Base-by-base conservation (phyloP, 2,113 vertebrate species). In the Prinia subflava region DNA sequence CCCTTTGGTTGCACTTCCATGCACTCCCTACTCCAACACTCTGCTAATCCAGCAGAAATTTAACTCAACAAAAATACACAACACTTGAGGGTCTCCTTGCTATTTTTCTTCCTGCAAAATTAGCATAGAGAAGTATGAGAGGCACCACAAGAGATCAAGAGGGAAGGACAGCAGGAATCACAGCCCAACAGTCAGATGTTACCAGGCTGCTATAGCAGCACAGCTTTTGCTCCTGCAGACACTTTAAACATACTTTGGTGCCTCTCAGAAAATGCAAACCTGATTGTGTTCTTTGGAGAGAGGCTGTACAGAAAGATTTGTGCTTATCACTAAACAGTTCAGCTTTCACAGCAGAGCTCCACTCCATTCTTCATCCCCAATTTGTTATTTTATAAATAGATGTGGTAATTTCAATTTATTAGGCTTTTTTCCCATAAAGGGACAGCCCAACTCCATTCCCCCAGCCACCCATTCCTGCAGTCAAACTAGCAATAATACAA, bases 1-100 rank as follows among this genome's bases (percentile, higher is more conserved):
- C 21, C 21, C 52, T 47, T 31, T 9, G 9, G 3, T 0, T 64
- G 52, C 60, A 60, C 11, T 15, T 73, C 67, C 49, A 4, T 0
- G 0, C 23, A 25, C 3, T 84, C 30, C 37, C 46, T 16, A 18
- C 37, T 16, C 31, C 37, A 68, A 44, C 39, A 37, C 37, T 25
- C 25, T 20, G 16, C 41, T 59, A 80, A 89, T 7, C 28, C 68
- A 89, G 46, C 42, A 69, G n/a, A 69, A 92, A 77, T 31, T 37
- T 53, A 88, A 59, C 13, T 10, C 31, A 64, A 27, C 33, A 67
- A 65, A 89, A 91, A 59, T 1, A 82, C 10, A 33, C 6, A 74
- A 46, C 19, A 73, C 24, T 5, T 47, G 4, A 63, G 21, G 8
- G n/a, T 28, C 46, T 92, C 73, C 31, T 49, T 59, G 22, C 23